Conservation (phyloP, 2,888 invertebrate species). For the Cartodere bifasciata region DNA sequence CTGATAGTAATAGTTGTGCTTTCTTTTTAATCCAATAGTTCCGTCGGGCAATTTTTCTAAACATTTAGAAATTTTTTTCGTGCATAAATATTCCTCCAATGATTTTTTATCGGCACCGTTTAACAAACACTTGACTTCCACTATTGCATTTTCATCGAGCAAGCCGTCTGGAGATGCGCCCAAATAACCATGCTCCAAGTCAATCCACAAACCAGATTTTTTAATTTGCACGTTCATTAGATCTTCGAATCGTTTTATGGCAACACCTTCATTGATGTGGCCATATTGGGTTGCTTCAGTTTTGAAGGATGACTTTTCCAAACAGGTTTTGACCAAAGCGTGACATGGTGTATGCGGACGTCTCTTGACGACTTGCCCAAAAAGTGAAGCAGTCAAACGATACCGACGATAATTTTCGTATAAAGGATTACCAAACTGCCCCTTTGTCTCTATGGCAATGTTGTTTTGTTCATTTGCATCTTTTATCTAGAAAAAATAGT, state of each 20-base stretch:
- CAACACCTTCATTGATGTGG: constrained; percentile 12
- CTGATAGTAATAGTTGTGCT: constrained; percentile 4
- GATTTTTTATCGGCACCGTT: background rate
- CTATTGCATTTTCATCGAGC: constrained; percentile 1
- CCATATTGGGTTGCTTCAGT: constrained; percentile 14
- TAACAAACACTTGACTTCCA: constrained; percentile 1
- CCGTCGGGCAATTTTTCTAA: background rate
- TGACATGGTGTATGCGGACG: constrained; percentile 12
- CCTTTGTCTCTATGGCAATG: constrained; percentile 7
- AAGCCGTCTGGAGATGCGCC: constrained; percentile 4
- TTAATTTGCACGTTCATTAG: background rate
- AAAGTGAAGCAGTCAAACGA: constrained; percentile 14
- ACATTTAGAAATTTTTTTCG: background rate
- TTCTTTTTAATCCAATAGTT: background rate
- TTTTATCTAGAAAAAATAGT: constrained; percentile 7
- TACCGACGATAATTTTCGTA: constrained; percentile 9
- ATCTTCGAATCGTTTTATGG: background rate
- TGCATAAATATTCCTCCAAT: background rate
- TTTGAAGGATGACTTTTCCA: constrained; percentile 5
- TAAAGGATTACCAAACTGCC: constrained; percentile 12
- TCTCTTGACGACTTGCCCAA: constrained; percentile 12
- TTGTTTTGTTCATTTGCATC: constrained; percentile 2
- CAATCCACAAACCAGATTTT: constrained; percentile 4
- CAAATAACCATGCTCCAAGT: constrained; percentile 1
- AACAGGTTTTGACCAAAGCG: constrained; percentile 12